Base-by-base conservation (phyloP, 1,140 invertebrate genomes). In the Stegodyphus dumicola region DNA sequence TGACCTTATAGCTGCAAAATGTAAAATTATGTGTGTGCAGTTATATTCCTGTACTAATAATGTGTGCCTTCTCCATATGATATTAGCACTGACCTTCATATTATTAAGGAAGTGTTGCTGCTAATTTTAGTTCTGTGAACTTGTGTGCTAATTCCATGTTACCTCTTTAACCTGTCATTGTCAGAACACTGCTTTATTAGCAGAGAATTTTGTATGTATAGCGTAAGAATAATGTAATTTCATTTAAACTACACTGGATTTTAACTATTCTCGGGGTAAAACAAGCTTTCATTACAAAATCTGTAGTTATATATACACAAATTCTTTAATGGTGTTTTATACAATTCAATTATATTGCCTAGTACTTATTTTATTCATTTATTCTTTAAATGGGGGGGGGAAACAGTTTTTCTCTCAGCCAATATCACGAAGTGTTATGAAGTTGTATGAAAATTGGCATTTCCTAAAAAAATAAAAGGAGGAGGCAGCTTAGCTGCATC, bases 51-150 rank as follows among this genome's bases (percentile, higher is more conserved):
- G 78, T 81, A 81, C 78, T 81, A 60, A 81, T 81, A 81, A 81
- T 81, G 78, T 81, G 78, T 81, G 78, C 78, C 78, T 81, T 81
- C 78, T 81, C 78, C 78, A 81, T 81, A 71, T 73, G 49, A 81
- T 79, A 81, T 71, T 81, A 81, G 78, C 78, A 81, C 78, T 73
- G 67, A 71, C 67, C 64, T 78, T 78, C 52, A 53, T 60, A 13
- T 53, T 18, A 52, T 73, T 64, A 67, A 71, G 67, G 67, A 60
- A 81, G 56, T 18, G 65, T 67, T 67, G 77, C 52, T 78, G 78
- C 67, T 81, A 17, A 81, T 73, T 81, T 81, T 81, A 73, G 78
- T 64, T 9, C 66, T 79, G 66, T 79, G 77, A 79, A 79, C 51
- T 79, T 79, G 66, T 79, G 48, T 73, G 75, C 75, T 77, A 65